Percentiles rank a stretch among this genome's conserved stretches.
Conservation (phyloP, 2,797 vertebrate species). For the Megalops cyprinoides region DNA sequence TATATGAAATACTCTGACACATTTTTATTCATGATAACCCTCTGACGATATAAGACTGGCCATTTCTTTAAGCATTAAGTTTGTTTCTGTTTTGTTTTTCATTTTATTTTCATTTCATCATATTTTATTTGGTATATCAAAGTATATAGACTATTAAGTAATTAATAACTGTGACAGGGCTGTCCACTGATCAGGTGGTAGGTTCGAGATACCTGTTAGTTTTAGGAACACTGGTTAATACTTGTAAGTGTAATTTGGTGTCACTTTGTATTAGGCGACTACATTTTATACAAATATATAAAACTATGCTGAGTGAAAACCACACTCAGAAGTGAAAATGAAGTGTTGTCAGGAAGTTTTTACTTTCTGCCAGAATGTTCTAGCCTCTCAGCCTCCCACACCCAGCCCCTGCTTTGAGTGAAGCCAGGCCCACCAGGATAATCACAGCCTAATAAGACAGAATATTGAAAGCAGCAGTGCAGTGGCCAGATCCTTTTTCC, state of each 20-base stretch:
- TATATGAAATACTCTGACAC: neutral
- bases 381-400: conserved; percentile 65
- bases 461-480: conserved; percentile 78
- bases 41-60: neutral
- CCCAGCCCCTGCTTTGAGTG: conserved; percentile 69
- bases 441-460: conserved; percentile 78
- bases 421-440: conserved; percentile 77
- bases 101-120: neutral
- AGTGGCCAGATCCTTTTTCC: conserved; percentile 63
- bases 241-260: neutral
- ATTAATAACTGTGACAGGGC: neutral
- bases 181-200: neutral
- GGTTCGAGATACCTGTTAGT: neutral
- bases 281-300: neutral
- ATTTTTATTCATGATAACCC: neutral
- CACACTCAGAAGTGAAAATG: conserved; percentile 40
- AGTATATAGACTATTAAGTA: neutral
- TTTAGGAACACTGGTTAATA: neutral
- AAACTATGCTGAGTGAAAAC: neutral
- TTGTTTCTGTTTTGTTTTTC: too few species aligned
- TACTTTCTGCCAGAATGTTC: conserved; percentile 64
- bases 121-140: neutral
- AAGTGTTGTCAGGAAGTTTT: conserved; percentile 72
- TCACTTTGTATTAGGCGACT: neutral
- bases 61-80: too few species aligned